Evolutionary conservation across 2,113 vertebrate species (phyloP).

Genomic region (Cairina moschata): DNA sequence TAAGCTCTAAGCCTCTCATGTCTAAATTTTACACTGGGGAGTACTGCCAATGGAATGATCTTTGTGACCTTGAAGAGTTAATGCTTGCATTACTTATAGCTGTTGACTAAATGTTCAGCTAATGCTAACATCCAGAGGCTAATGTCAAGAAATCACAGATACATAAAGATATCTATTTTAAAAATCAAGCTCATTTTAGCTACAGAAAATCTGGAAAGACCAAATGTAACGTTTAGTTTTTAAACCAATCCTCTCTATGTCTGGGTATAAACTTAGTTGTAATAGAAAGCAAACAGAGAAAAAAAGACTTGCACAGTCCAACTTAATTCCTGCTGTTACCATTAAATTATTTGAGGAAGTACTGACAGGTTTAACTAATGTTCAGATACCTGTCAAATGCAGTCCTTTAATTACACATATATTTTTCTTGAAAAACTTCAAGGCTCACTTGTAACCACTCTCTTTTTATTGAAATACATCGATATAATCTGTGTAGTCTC

Average conservation of each 20-base stretch:
- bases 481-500: conserved; percentile 47
- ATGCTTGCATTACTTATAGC: neutral
- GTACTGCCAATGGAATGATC: neutral
- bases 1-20: neutral
- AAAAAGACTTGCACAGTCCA: neutral
- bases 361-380: neutral
- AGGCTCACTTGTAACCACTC: neutral
- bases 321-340: neutral
- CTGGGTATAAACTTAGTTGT: neutral
- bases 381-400: neutral
- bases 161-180: neutral
- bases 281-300: neutral
- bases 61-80: neutral
- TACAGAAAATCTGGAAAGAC: neutral
- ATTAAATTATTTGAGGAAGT: neutral
- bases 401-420: conserved; percentile 20
- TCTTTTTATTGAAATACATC: conserved; percentile 53
- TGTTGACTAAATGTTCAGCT: neutral
- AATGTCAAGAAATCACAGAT: neutral
- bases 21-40: neutral
- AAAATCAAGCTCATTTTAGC: neutral
- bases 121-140: neutral
- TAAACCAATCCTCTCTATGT: neutral
- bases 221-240: neutral
- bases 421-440: conserved; percentile 22